Base-by-base conservation (phyloP, 2,888 invertebrate species). In the Syritta pipiens region DNA sequence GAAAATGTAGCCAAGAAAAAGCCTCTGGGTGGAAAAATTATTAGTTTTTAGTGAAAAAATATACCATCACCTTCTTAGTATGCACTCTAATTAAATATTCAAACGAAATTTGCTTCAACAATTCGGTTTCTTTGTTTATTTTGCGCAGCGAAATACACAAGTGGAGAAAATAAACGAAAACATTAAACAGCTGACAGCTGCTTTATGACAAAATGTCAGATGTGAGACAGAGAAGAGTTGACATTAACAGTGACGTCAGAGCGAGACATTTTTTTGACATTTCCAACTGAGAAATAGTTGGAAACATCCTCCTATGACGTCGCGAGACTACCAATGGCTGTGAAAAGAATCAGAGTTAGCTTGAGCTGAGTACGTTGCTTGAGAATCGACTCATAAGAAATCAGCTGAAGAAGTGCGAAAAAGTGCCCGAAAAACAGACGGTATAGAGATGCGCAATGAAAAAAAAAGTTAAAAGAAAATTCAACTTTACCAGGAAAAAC, bases 161-260 rank as follows among this genome's bases (percentile, higher is more conserved):
- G 37, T 22, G 20, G n/a, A n/a, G n/a, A 46, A 74, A 59, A 63
- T 46, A 71, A 65, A 77, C 63, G 65, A 71, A 77, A 77, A 77
- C 77, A 77, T 35, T 48, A 55, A 77, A 67, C 77, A 77, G 77
- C 77, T 77, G 72, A 77, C 77, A 65, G 72, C 28, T 65, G 24
- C 10, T 9, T 37, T 32, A 22, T 44, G 28, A 40, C 28, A 37
- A n/a, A 28, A 24, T 37, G 37, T 6, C 37, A 37, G 6, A n/a
- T 17, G 37, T 37, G 3, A 7, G 2, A 9, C n/a, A 5, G 3
- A 32, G 32, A 2, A 14, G 9, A 37, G 32, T 9, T 37, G 14
- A 37, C n/a, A n/a, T n/a, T n/a, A n/a, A n/a, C n/a, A n/a, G n/a
- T 17, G 37, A 17, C 37, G 37, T 37, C 37, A 37, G 37, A 14